A percentile compares a stretch with the other conserved stretches of the same genome.
phyloP scores from a whole-genome alignment of 2,797 vertebrate species.

The Furcifer pardalis region DNA sequence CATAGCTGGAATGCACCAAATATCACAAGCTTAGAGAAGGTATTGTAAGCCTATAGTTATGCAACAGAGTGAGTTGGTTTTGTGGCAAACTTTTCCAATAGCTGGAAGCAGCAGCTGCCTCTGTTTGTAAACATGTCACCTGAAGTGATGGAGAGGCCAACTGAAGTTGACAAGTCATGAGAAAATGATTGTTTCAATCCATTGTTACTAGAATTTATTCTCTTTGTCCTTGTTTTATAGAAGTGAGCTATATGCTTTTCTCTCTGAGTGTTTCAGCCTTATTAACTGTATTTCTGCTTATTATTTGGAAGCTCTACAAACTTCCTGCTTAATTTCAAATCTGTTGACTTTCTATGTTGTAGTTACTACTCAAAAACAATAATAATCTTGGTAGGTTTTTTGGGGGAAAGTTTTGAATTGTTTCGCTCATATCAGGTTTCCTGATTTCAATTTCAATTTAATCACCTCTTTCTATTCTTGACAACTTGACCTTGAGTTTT shows the following conservation, averaged over 20 bases:
- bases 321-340: not conserved
- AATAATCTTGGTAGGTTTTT: not conserved
- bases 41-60: too few relatives aligned
- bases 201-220: not conserved
- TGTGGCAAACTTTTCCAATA: not conserved
- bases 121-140: not conserved
- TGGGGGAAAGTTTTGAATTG: not conserved
- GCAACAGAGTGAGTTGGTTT: not conserved
- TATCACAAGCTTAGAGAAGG: not conserved
- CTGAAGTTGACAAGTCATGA: not conserved
- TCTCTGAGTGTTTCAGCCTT: not conserved
- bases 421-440: conserved; percentile 13
- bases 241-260: not conserved
- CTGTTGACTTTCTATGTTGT: not conserved
- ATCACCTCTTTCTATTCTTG: conserved; percentile 11
- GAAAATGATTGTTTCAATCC: not conserved
- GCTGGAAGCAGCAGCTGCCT: not conserved
- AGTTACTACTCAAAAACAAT: not conserved
- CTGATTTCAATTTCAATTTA: conserved; percentile 24
- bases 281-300: not conserved
- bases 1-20: not conserved
- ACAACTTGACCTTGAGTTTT: conserved; percentile 29
- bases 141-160: not conserved
- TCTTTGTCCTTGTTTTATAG: not conserved
- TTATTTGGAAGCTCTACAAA: not conserved